phyloP scores from a whole-genome alignment of 2,888 invertebrate species.

The Apantesis nais region DNA sequence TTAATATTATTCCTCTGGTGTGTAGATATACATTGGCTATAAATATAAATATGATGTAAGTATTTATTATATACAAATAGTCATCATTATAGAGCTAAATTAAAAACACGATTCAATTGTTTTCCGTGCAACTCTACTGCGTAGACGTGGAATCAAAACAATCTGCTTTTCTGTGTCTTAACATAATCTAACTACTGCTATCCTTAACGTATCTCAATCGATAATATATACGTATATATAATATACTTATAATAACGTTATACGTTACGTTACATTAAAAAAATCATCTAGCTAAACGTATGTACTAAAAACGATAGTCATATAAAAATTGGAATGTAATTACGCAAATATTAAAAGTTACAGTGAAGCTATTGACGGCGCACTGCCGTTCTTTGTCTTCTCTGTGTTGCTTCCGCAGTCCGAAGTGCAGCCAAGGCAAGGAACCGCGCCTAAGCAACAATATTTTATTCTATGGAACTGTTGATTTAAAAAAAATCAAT shows the following conservation, averaged over 20 bases:
- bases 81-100: slow-evolving; percentile 38
- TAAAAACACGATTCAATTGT: slow-evolving; percentile 58
- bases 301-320: neutral
- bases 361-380: neutral
- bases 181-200: slow-evolving; percentile 20
- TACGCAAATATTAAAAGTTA: neutral
- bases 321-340: neutral
- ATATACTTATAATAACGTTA: neutral
- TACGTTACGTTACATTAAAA: neutral
- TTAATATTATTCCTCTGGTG: neutral
- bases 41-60: slow-evolving; percentile 17
- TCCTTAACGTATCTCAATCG: slow-evolving; percentile 30
- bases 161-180: slow-evolving; percentile 42
- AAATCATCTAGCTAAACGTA: neutral
- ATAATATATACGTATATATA: too few relatives aligned
- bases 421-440: neutral
- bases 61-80: slow-evolving; percentile 10
- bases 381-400: neutral
- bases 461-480: neutral
- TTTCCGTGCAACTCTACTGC: slow-evolving; percentile 40
- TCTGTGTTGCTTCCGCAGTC: neutral
- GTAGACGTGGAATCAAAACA: slow-evolving; percentile 39
- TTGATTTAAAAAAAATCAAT: too few relatives aligned
- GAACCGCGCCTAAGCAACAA: neutral
- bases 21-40: neutral